These are phyloP conservation scores for Seriola dumerili DNA, from an alignment of 2,113 vertebrate species.

Conservation along the genomic window DNA sequence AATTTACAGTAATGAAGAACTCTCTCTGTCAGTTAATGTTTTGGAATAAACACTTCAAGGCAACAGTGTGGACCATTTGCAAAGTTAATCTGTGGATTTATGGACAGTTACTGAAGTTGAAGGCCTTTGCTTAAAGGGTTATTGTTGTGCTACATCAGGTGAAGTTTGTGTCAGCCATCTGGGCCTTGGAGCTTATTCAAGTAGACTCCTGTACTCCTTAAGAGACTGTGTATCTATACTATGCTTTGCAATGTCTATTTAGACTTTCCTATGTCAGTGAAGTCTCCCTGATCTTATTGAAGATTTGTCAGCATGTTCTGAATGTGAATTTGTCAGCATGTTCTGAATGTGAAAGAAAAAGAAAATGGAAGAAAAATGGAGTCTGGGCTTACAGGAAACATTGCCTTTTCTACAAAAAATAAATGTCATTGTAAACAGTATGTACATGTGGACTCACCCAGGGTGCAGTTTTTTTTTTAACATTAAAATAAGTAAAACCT, in stretches of 20 bases:
- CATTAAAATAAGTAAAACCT: background rate
- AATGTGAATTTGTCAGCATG: background rate
- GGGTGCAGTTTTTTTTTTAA: background rate
- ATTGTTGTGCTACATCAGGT: slow-evolving; percentile 56
- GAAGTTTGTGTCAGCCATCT: slow-evolving; percentile 33
- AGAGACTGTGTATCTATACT: background rate
- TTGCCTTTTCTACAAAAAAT: background rate
- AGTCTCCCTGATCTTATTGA: background rate
- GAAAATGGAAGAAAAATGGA: background rate
- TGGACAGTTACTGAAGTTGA: slow-evolving; percentile 53
- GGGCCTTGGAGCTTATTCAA: slow-evolving; percentile 18
- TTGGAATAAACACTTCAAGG: slow-evolving; percentile 71
- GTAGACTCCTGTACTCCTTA: slow-evolving; percentile 18
- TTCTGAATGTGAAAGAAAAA: too few species aligned
- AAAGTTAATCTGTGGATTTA: slow-evolving; percentile 66
- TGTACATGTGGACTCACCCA: background rate
- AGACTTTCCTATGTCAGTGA: background rate
- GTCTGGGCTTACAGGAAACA: background rate
- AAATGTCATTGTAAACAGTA: background rate
- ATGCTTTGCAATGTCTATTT: background rate
- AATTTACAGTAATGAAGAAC: slow-evolving; percentile 63
- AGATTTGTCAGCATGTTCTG: background rate
- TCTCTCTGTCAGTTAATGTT: slow-evolving; percentile 57
- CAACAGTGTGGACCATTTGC: slow-evolving; percentile 58
- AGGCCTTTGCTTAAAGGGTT: slow-evolving; percentile 52